Percentiles rank a stretch among this genome's conserved stretches.
phyloP scores from a whole-genome alignment of 2,113 vertebrate genomes.

The Dendropsophus ebraccatus region DNA sequence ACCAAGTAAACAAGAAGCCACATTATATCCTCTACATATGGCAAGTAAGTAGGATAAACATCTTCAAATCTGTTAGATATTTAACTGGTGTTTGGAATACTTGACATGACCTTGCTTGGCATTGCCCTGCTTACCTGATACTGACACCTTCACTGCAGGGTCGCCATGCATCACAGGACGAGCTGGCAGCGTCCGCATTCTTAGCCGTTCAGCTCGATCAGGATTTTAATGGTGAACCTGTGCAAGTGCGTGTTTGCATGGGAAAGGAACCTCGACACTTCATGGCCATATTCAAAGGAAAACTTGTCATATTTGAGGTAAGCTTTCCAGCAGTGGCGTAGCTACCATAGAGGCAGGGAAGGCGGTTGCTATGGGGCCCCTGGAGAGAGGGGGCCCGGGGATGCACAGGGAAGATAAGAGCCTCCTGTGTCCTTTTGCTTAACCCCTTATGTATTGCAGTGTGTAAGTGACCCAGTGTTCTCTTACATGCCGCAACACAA shows the following conservation, averaged over 20 bases:
- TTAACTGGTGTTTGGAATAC: background rate
- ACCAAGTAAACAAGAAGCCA: conserved; percentile 73
- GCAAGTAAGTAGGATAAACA: conserved; percentile 75
- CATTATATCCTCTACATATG: conserved; percentile 85
- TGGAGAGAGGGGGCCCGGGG: too few relatives aligned
- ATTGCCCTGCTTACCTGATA: background rate
- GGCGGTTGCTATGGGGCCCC: too few relatives aligned
- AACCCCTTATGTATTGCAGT: too few relatives aligned
- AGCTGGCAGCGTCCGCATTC: conserved; percentile 83
- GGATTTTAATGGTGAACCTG: conserved; percentile 73
- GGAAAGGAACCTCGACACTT: conserved; percentile 89
- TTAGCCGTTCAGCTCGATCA: conserved; percentile 82
- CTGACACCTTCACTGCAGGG: conserved; percentile 70
- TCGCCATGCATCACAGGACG: conserved; percentile 81
- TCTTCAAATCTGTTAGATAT: background rate
- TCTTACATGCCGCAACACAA: too few relatives aligned
- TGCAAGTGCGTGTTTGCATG: conserved; percentile 86
- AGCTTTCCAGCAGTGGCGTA: too few relatives aligned
- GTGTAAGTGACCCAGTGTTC: too few relatives aligned
- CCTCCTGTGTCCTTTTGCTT: too few relatives aligned
- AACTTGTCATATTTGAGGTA: conserved; percentile 87
- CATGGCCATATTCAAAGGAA: conserved; percentile 88
- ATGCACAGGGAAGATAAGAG: too few relatives aligned
- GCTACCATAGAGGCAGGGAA: too few relatives aligned
- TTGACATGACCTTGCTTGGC: background rate